A percentile compares a stretch with the other conserved stretches of the same genome.
These are phyloP conservation scores for Dolichopus griseipennis DNA, from an alignment of 2,888 invertebrate species.

Conservation along the genomic window DNA sequence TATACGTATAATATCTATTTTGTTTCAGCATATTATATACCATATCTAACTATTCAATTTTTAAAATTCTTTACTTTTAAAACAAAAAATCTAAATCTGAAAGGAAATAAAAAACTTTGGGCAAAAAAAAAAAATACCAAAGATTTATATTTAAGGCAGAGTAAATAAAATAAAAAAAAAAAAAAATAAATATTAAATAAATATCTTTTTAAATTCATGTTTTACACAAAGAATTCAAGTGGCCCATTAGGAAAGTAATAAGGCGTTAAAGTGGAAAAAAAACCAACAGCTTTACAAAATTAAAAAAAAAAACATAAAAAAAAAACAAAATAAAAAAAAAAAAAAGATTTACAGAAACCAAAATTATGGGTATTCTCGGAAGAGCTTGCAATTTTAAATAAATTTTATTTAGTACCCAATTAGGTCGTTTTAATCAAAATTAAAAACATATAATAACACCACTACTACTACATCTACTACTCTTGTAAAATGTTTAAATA, in stretches of 20 bases:
- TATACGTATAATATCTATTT: no score
- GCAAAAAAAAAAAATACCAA: not conserved
- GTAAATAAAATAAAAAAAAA: not conserved
- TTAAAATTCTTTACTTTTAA: no score
- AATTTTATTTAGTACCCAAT: slow-evolving; percentile 19
- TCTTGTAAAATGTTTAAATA: no score
- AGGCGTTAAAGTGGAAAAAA: not conserved
- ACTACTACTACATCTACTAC: no score
- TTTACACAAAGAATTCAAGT: not conserved
- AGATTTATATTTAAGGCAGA: no score
- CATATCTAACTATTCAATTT: no score
- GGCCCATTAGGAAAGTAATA: not conserved
- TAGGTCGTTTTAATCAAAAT: slow-evolving; percentile 16
- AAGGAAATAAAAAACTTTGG: not conserved
- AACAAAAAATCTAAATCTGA: no score
- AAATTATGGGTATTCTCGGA: not conserved
- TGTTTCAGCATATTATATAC: no score
- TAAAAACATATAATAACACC: slow-evolving; percentile 9
- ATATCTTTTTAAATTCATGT: not conserved
- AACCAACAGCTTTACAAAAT: no score
- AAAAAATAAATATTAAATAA: not conserved
- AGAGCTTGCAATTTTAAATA: not conserved
- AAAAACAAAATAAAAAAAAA: not conserved
- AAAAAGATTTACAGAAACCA: not conserved
- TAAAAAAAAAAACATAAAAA: not conserved